These are phyloP conservation scores for Hepsetus odoe DNA, from an alignment of 2,113 vertebrate genomes.

Conservation along the genomic window DNA sequence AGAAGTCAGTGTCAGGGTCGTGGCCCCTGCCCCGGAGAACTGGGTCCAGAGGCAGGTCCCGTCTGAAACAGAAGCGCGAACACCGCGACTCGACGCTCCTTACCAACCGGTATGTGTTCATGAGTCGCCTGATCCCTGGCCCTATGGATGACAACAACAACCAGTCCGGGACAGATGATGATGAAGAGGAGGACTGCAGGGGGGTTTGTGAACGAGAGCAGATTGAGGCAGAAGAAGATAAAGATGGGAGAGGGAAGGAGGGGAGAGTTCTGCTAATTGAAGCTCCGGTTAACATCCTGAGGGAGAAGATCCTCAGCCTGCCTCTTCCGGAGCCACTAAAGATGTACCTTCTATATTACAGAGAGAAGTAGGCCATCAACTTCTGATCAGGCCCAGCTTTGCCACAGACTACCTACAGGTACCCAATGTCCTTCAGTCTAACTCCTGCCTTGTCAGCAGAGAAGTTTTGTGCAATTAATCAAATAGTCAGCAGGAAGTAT, in stretches of 20 bases:
- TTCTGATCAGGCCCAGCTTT: background rate
- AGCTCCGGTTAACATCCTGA: slow-evolving; percentile 79
- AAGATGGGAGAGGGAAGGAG: slow-evolving; percentile 72
- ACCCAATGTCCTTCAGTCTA: slow-evolving; percentile 1
- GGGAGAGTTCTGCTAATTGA: slow-evolving; percentile 71
- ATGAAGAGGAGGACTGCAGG: slow-evolving; percentile 65
- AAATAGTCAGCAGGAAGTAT: background rate
- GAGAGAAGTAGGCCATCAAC: slow-evolving; percentile 77
- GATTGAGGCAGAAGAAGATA: slow-evolving; percentile 40
- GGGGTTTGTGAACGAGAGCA: slow-evolving; percentile 40
- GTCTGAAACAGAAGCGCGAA: slow-evolving; percentile 73
- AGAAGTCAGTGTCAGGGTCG: slow-evolving; percentile 69
- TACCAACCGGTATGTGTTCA: slow-evolving; percentile 85
- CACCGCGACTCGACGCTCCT: slow-evolving; percentile 82
- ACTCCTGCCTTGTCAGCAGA: slow-evolving; percentile 8
- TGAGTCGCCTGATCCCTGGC: slow-evolving; percentile 80
- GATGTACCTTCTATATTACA: slow-evolving; percentile 87
- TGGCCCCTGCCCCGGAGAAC: slow-evolving; percentile 55
- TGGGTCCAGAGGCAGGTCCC: slow-evolving; percentile 53
- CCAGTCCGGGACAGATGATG: slow-evolving; percentile 67
- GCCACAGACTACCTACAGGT: slow-evolving; percentile 5
- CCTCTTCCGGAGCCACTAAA: slow-evolving; percentile 88
- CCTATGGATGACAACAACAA: slow-evolving; percentile 81
- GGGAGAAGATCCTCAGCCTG: slow-evolving; percentile 82
- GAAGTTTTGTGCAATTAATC: background rate